Evolutionary conservation across 2,888 invertebrate genomes (phyloP), one percentile per base, ranked within the genome.

Genomic region (Mellilla xanthometata): DNA sequence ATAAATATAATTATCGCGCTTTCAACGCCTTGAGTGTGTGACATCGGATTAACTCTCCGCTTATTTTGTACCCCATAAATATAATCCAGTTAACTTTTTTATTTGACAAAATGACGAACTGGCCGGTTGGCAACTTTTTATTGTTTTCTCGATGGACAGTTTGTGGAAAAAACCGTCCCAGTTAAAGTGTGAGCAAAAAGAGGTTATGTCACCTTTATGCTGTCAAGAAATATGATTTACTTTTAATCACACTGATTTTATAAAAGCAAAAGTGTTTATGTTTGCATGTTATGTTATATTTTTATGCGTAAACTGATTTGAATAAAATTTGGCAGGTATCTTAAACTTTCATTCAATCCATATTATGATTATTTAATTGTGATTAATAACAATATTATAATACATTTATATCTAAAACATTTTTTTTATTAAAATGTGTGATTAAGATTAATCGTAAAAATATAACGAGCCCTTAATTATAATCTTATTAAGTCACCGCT

Each of bases 1-100:
- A 87, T 88, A 88, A 88, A 87, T 87, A 83, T 85, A 84, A 87
- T 85, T 83, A 86, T 73, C 69, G 61, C 58, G 72, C 78, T 77
- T 86, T 83, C 82, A 85, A 66, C 66, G 58, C 65, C 58, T 65
- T 68, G 71, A 76, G 76, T 65, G 63, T 68, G 69, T 71, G 81
- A 78, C 82, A 78, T 67, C 73, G 74, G 70, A 53, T 56, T 58
- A 57, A 46, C 74, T 70, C 69, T 73, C 68, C 73, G 70, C 69
- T 80, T 75, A 68, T 76, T 77, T 69, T 64, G 66, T 68, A 59
- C 48, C 62, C 66, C 51, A 78, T 87, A 86, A 84, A 86, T 85
- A 80, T 76, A 64, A 58, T 54, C 70, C 69, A 55, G 63, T 72
- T 83, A 79, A 36, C 39, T 23, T 54, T 47, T 44, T 39, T 44